Percentiles rank a stretch among this genome's conserved stretches.
These are phyloP conservation scores for Malurus splendens DNA, from an alignment of 2,797 vertebrate species.

Conservation along the genomic window DNA sequence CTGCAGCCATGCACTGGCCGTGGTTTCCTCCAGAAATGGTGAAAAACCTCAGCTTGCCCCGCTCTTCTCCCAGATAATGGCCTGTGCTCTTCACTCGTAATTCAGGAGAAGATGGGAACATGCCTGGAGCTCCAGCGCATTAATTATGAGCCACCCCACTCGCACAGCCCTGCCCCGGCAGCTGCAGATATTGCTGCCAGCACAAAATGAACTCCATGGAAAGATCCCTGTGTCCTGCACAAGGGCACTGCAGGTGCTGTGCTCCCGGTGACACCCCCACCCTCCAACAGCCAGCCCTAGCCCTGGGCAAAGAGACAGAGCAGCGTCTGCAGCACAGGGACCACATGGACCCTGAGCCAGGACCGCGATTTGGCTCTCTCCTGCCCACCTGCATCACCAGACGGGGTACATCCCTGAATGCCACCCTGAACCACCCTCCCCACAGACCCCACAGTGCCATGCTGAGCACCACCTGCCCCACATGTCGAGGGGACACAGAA, in stretches of 20 bases:
- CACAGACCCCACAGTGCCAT: fast-evolving
- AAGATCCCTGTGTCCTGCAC: background rate
- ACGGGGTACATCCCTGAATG: fast-evolving
- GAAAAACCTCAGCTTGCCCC: background rate
- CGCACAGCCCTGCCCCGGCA: background rate
- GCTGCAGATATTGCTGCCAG: background rate
- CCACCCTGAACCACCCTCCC: background rate
- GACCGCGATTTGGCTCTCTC: background rate
- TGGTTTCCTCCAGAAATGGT: background rate
- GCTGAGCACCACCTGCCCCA: too few relatives aligned
- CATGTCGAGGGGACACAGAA: background rate
- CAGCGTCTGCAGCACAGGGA: background rate
- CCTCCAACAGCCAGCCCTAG: background rate
- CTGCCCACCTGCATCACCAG: fast-evolving
- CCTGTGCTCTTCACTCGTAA: background rate
- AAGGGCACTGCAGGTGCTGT: background rate
- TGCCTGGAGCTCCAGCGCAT: background rate
- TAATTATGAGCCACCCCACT: background rate
- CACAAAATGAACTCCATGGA: background rate
- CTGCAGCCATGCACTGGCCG: background rate
- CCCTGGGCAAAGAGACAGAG: background rate
- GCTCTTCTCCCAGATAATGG: background rate
- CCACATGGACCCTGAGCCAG: fast-evolving
- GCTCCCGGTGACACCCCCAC: fast-evolving
- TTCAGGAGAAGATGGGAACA: background rate